phyloP scores from a whole-genome alignment of 2,888 invertebrate species.

The Epistrophella euchroma region DNA sequence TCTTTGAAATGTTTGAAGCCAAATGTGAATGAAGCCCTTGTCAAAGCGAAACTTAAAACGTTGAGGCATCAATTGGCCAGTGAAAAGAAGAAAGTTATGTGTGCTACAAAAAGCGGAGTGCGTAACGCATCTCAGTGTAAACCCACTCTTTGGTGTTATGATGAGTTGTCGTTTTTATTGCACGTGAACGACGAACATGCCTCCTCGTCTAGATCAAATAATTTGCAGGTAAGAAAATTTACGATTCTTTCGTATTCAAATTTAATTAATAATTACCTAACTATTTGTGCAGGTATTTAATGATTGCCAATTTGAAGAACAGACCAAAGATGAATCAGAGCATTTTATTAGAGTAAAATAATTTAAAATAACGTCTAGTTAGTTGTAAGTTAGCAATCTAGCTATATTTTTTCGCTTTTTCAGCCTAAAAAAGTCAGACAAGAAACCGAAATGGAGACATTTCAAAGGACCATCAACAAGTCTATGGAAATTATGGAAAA shows the following conservation, averaged over 20 bases:
- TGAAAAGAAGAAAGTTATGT: background rate
- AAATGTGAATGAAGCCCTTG: background rate
- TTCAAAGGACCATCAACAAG: background rate
- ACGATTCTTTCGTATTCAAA: too few species aligned
- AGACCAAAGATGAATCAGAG: background rate
- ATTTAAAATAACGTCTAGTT: background rate
- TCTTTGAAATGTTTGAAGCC: background rate
- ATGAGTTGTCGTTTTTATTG: background rate
- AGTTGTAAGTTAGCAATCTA: background rate
- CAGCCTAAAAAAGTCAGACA: background rate
- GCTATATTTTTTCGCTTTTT: background rate
- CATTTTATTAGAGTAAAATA: background rate
- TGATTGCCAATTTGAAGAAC: background rate
- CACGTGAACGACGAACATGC: background rate
- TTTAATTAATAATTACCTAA: too few species aligned
- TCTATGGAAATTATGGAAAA: constrained; percentile 8
- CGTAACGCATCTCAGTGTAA: background rate
- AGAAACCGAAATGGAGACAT: background rate
- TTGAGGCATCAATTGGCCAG: background rate
- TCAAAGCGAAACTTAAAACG: background rate
- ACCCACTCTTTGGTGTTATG: background rate
- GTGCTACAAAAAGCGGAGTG: background rate
- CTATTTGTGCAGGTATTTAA: background rate
- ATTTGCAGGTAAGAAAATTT: background rate
- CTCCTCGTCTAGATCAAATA: background rate